These are phyloP conservation scores for Rhogogaster chlorosoma DNA, from an alignment of 2,888 invertebrate genomes.

Conservation along the genomic window DNA sequence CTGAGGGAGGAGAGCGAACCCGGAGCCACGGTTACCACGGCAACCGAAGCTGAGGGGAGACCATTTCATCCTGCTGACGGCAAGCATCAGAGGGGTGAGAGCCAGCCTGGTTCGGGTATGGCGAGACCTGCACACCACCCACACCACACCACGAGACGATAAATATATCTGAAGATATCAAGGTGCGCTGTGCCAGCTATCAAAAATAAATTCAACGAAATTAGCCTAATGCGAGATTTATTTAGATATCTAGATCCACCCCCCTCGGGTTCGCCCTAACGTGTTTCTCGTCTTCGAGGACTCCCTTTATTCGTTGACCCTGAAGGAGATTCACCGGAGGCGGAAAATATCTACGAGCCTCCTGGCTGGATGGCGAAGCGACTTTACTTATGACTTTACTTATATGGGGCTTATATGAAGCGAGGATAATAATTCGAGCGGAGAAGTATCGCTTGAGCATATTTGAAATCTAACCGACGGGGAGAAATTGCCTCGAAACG, in stretches of 20 bases:
- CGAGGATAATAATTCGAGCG: background rate
- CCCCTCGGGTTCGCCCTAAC: background rate
- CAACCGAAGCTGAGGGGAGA: slow-evolving; percentile 74
- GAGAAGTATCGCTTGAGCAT: slow-evolving; percentile 17
- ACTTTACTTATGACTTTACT: slow-evolving; percentile 40
- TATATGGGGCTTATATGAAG: slow-evolving; percentile 11
- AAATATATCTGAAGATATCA: slow-evolving; percentile 51
- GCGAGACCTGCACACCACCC: slow-evolving; percentile 51
- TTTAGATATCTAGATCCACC: slow-evolving; percentile 45
- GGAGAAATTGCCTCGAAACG: slow-evolving; percentile 24
- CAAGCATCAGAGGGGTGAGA: slow-evolving; percentile 68
- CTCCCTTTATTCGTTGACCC: slow-evolving; percentile 21
- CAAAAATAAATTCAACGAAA: slow-evolving; percentile 55
- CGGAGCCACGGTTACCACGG: slow-evolving; percentile 70
- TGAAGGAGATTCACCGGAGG: background rate
- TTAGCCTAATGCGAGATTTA: slow-evolving; percentile 63
- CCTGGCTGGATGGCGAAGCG: background rate
- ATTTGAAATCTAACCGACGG: slow-evolving; percentile 25
- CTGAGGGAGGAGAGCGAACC: slow-evolving; percentile 71
- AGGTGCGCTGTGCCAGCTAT: slow-evolving; percentile 43
- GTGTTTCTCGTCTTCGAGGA: slow-evolving; percentile 1
- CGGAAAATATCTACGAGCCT: background rate
- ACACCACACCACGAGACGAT: slow-evolving; percentile 28
- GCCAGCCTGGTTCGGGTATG: slow-evolving; percentile 52
- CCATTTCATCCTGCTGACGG: slow-evolving; percentile 76